These are phyloP conservation scores for Lasius platythorax DNA, from an alignment of 2,888 invertebrate species.

Conservation along the genomic window DNA sequence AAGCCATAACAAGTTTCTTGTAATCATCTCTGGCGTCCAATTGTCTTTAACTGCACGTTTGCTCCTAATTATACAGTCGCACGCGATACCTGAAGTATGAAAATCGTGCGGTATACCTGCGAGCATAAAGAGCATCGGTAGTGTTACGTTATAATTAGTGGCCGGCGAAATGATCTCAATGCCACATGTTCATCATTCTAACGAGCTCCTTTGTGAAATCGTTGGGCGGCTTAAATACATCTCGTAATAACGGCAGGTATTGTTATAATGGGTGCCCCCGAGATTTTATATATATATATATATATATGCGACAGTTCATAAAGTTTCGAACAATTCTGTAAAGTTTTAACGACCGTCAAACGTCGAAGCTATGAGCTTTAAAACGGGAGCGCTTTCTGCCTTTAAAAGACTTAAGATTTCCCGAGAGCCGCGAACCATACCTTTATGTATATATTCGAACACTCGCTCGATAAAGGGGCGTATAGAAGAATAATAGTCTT, in stretches of 20 bases:
- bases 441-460: constrained; percentile 19
- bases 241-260: constrained; percentile 53
- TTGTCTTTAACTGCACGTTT: constrained; percentile 53
- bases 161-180: constrained; percentile 20
- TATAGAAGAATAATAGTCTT: not conserved
- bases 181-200: constrained; percentile 6
- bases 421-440: constrained; percentile 10
- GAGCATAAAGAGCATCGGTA: constrained; percentile 40
- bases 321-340: constrained; percentile 36
- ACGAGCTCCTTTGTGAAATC: constrained; percentile 59
- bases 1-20: constrained; percentile 56
- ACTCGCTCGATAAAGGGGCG: constrained; percentile 1
- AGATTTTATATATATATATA: not conserved
- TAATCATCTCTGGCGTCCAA: constrained; percentile 49
- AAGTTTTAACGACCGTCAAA: constrained; percentile 55
- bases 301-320: constrained; percentile 21
- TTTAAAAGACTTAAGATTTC: constrained; percentile 45
- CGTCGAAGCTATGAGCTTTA: constrained; percentile 26
- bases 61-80: constrained; percentile 42
- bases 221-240: constrained; percentile 59
- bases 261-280: constrained; percentile 9
- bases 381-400: not conserved
- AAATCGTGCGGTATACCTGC: constrained; percentile 13
- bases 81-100: constrained; percentile 48
- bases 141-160: constrained; percentile 42